phyloP scores from a whole-genome alignment of 2,888 invertebrate genomes.

The Caenorhabditis angaria region DNA sequence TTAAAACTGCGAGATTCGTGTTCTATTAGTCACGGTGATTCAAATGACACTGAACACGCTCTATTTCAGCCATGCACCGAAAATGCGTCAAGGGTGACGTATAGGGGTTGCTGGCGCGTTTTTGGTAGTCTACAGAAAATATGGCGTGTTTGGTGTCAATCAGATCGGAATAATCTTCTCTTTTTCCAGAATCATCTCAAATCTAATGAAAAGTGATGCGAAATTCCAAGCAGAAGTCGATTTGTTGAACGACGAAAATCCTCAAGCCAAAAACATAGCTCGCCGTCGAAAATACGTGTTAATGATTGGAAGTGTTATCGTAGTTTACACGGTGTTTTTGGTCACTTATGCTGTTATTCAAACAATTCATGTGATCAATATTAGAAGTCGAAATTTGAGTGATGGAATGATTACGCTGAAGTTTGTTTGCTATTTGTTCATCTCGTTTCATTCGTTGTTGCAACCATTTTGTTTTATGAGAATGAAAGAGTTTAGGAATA shows the following conservation, averaged over 20 bases:
- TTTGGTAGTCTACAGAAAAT: no score
- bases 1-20: no score
- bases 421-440: conserved; percentile 51
- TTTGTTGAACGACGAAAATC: conserved; percentile 28
- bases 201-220: conserved; percentile 45
- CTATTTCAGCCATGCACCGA: no score
- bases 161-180: no score
- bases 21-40: no score
- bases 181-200: conserved; percentile 44
- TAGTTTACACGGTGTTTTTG: conserved; percentile 57
- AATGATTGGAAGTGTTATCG: conserved; percentile 64
- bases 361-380: conserved; percentile 50
- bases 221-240: conserved; percentile 34
- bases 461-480: conserved; percentile 65
- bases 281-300: conserved; percentile 60
- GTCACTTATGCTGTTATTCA: conserved; percentile 57
- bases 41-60: no score
- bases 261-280: conserved; percentile 33
- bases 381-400: conserved; percentile 18
- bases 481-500: conserved; percentile 57
- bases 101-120: no score
- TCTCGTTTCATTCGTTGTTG: conserved; percentile 57
- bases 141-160: no score
- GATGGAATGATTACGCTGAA: conserved; percentile 16
- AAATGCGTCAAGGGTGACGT: no score